Percentiles rank a stretch among this genome's conserved stretches.
phyloP scores from a whole-genome alignment of 1,140 invertebrate species.

The Papilio helenus region DNA sequence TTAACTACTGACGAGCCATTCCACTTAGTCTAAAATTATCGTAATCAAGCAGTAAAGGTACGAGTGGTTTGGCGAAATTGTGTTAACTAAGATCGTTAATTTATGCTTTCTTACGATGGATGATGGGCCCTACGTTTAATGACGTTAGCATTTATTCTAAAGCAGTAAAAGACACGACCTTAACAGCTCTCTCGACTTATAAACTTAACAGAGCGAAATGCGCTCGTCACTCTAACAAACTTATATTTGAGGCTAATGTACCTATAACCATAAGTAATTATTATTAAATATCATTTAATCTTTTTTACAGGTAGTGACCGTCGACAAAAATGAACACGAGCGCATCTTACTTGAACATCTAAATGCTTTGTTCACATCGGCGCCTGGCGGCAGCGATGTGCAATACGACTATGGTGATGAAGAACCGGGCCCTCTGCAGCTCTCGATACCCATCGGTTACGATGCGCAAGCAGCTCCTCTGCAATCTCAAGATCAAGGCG shows the following conservation, averaged over 20 bases:
- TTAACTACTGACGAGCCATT: not conserved
- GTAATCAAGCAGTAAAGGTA: not conserved
- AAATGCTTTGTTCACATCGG: conserved; percentile 69
- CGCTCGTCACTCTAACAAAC: too few relatives aligned
- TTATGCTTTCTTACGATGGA: not conserved
- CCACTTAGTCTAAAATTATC: not conserved
- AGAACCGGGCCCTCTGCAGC: conserved; percentile 70
- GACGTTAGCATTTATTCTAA: not conserved
- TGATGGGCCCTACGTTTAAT: not conserved
- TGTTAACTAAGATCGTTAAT: not conserved
- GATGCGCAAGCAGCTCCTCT: conserved; percentile 64
- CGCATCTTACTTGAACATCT: conserved; percentile 70
- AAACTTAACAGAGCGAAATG: too few relatives aligned
- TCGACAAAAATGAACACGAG: conserved; percentile 72
- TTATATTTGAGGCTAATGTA: not conserved
- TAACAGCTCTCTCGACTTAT: not conserved
- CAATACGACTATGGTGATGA: conserved; percentile 75
- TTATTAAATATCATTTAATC: not conserved
- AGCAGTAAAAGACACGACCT: not conserved
- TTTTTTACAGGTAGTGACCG: conserved; percentile 67
- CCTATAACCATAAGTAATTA: not conserved
- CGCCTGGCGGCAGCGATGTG: conserved; percentile 61
- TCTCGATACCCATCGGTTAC: conserved; percentile 71
- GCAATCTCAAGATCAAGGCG: conserved; percentile 62
- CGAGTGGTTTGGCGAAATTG: not conserved